A percentile compares a stretch with the other conserved stretches of the same genome.
These are phyloP conservation scores for Acanthaster planci DNA, from an alignment of 35 echinoderm and acorn worm species.

Conservation along the genomic window DNA sequence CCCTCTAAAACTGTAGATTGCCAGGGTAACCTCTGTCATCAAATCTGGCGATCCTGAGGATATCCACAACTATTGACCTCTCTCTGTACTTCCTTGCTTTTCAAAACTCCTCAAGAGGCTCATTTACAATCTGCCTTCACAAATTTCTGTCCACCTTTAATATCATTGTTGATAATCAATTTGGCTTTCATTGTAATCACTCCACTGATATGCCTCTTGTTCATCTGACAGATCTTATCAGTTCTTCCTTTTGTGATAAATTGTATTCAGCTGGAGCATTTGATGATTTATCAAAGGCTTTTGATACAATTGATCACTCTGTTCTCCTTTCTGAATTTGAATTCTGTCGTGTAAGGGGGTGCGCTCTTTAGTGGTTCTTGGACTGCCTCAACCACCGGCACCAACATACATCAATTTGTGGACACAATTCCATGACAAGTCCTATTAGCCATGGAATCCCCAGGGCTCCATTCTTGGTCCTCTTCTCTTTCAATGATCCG, in stretches of 20 bases:
- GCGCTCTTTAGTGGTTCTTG: not conserved
- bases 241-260: conserved; percentile 9
- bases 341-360: conserved; percentile 27
- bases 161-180: conserved; percentile 43
- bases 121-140: conserved; percentile 19
- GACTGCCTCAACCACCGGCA: not conserved
- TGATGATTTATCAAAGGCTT: conserved; percentile 62
- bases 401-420: not conserved
- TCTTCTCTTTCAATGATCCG: not conserved
- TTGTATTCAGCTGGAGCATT: conserved; percentile 23
- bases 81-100: conserved; percentile 50
- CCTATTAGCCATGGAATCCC: no score
- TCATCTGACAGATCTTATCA: conserved; percentile 22
- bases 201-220: conserved; percentile 39
- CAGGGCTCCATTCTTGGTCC: no score
- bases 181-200: conserved; percentile 29
- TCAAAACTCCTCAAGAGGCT: conserved; percentile 55
- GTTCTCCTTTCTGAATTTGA: conserved; percentile 44
- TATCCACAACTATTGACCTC: conserved; percentile 46
- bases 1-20: conserved; percentile 47
- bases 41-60: conserved; percentile 35
- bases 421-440: no score
- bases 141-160: conserved; percentile 30
- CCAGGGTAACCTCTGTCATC: conserved; percentile 44
- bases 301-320: conserved; percentile 54